These are phyloP conservation scores for Characodon lateralis DNA, from an alignment of 2,797 vertebrate species.

Conservation along the genomic window DNA sequence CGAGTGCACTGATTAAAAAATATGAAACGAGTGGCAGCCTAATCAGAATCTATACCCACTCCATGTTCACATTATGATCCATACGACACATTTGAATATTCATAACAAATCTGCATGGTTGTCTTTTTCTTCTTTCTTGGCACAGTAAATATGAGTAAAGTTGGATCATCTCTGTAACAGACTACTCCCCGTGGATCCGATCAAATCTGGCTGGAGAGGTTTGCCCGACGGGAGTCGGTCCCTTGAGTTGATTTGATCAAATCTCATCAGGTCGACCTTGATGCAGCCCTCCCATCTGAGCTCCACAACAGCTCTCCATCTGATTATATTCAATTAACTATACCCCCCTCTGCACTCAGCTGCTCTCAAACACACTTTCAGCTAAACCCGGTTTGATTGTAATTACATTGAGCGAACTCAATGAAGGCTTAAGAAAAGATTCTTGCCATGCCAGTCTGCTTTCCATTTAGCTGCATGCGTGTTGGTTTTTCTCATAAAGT, in stretches of 20 bases:
- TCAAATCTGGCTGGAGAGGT: slow-evolving; percentile 32
- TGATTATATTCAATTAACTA: slow-evolving; percentile 74
- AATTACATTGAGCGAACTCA: slow-evolving; percentile 47
- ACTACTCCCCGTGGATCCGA: slow-evolving; percentile 38
- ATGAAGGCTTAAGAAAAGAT: slow-evolving; percentile 44
- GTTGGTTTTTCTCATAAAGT: slow-evolving; percentile 50
- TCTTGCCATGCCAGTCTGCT: slow-evolving; percentile 39
- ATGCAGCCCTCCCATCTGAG: slow-evolving; percentile 44
- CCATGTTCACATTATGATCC: slow-evolving; percentile 36
- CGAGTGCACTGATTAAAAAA: slow-evolving; percentile 61
- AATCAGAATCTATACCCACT: slow-evolving; percentile 38
- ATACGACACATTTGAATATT: slow-evolving; percentile 32
- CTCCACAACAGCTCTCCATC: slow-evolving; percentile 59
- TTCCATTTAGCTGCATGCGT: slow-evolving; percentile 47
- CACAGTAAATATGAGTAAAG: slow-evolving; percentile 28
- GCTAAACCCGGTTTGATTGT: slow-evolving; percentile 48
- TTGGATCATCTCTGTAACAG: slow-evolving; percentile 35
- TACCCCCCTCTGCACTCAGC: slow-evolving; percentile 24
- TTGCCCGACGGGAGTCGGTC: slow-evolving; percentile 47
- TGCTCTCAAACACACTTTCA: slow-evolving; percentile 5
- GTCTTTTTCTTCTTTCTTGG: neutral
- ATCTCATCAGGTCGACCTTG: slow-evolving; percentile 67
- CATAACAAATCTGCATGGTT: slow-evolving; percentile 12
- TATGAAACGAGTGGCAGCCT: slow-evolving; percentile 26
- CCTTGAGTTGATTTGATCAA: slow-evolving; percentile 68